Percentiles rank a stretch among this genome's conserved stretches.
These are phyloP conservation scores for Helostoma temminkii DNA, from an alignment of 2,797 vertebrate genomes.

Conservation along the genomic window DNA sequence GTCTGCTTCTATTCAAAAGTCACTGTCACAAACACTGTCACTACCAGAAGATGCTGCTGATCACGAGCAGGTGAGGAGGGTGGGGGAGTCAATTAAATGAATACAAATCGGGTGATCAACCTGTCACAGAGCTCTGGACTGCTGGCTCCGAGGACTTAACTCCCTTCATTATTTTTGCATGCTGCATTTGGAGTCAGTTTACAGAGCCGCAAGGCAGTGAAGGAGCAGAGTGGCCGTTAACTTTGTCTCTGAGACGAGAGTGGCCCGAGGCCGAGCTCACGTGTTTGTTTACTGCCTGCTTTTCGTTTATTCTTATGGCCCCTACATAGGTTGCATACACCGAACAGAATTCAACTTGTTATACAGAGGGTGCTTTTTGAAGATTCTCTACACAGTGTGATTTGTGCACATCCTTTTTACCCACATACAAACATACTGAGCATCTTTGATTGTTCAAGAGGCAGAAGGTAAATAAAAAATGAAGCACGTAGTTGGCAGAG, in stretches of 20 bases:
- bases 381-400: slow-evolving; percentile 9
- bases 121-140: slow-evolving; percentile 63
- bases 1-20: slow-evolving; percentile 71
- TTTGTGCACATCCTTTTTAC: slow-evolving; percentile 11
- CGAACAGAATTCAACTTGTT: slow-evolving; percentile 26
- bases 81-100: slow-evolving; percentile 63
- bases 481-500: slow-evolving; percentile 19
- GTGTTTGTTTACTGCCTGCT: slow-evolving; percentile 67
- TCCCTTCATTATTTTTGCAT: slow-evolving; percentile 68
- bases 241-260: slow-evolving; percentile 66
- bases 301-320: slow-evolving; percentile 54
- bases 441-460: slow-evolving; percentile 31
- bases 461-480: slow-evolving; percentile 13
- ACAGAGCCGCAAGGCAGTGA: slow-evolving; percentile 43
- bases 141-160: slow-evolving; percentile 62
- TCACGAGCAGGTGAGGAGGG: slow-evolving; percentile 13
- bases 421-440: slow-evolving; percentile 2
- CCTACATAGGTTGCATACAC: slow-evolving; percentile 28
- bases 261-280: slow-evolving; percentile 63
- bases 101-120: slow-evolving; percentile 77
- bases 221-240: slow-evolving; percentile 55
- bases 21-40: slow-evolving; percentile 68
- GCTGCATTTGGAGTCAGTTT: slow-evolving; percentile 53
- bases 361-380: slow-evolving; percentile 16
- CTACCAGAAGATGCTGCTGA: slow-evolving; percentile 38